Base-by-base conservation (phyloP, 2,888 invertebrate species). In the Toxonevra muliebris region DNA sequence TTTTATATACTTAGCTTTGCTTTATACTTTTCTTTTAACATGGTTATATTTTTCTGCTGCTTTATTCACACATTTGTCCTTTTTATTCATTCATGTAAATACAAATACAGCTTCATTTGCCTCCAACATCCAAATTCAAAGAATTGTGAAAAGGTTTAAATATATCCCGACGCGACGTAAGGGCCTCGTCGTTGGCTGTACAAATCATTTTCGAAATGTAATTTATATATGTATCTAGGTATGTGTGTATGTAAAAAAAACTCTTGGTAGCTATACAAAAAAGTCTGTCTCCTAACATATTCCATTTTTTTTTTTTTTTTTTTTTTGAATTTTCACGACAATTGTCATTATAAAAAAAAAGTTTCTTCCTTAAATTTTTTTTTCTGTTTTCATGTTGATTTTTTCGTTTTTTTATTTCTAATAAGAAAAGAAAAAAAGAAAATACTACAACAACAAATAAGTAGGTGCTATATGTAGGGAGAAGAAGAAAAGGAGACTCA, bases 341-440 rank as follows among this genome's bases (percentile, higher is more conserved):
- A n/a, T n/a, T n/a, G n/a, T n/a, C n/a, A n/a, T n/a, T 30, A 30
- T 2, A 4, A 30, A 30, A 30, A 30, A 30, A 30, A 30, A 30
- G 7, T 4, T 30, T 30, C 30, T 30, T 30, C 7, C 30, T 4
- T 7, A 30, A 4, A 58, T 63, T 55, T 63, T 43, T 61, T 20
- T 30, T 30, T 10, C 15, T n/a, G 70, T 17, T 61, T 65, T 69
- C n/a, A n/a, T n/a, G n/a, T n/a, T n/a, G n/a, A n/a, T 61, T 62
- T 68, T 13, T 40, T 30, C 13, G 5, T 3, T 17, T 59, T 19
- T n/a, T 40, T 15, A 11, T 11, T 59, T 43, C 43, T 17, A 40
- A 12, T 17, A 15, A 42, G 1, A 43, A 59, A 59, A 17, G 7
- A 59, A 43, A 59, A 59, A 17, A 13, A 59, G 42, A 59, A 43